phyloP scores from a whole-genome alignment of 2,888 invertebrate species.

The Drosophila vallismaia region DNA sequence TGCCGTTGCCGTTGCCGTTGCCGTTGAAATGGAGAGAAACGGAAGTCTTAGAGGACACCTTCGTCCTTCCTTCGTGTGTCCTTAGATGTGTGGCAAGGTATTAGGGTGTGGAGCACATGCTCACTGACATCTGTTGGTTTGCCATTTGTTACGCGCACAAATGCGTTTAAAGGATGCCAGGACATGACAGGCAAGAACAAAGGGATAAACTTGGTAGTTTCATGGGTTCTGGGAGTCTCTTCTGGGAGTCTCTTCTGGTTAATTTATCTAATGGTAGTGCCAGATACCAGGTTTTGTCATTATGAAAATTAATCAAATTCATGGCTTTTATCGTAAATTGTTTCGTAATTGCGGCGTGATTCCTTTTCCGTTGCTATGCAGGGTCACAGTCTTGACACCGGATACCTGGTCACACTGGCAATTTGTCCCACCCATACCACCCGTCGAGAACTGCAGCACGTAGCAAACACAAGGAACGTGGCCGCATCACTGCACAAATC shows the following conservation, averaged over 20 bases:
- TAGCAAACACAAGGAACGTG: slow-evolving; percentile 41
- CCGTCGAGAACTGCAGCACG: slow-evolving; percentile 38
- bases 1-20: background rate
- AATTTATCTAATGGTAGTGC: background rate
- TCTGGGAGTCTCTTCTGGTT: slow-evolving; percentile 8
- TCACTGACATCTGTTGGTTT: slow-evolving; percentile 27
- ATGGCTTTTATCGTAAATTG: background rate
- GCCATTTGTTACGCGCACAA: slow-evolving; percentile 32
- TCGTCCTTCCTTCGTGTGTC: slow-evolving; percentile 1
- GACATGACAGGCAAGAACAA: background rate
- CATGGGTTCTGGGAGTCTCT: background rate
- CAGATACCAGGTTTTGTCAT: background rate
- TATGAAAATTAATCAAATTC: slow-evolving; percentile 3
- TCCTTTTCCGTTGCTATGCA: slow-evolving; percentile 8
- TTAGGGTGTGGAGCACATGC: slow-evolving; percentile 1
- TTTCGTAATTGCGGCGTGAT: slow-evolving; percentile 13
- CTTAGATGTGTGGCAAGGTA: slow-evolving; percentile 10
- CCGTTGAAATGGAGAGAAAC: background rate
- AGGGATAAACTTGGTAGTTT: slow-evolving; percentile 1
- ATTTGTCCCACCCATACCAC: no score
- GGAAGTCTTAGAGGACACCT: slow-evolving; percentile 6
- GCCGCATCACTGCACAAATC: slow-evolving; percentile 61
- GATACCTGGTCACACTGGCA: slow-evolving; percentile 20
- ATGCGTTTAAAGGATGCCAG: slow-evolving; percentile 20
- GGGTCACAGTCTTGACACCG: slow-evolving; percentile 25